These are phyloP conservation scores for Pantala flavescens DNA, from an alignment of 1,140 invertebrate genomes.

Conservation along the genomic window DNA sequence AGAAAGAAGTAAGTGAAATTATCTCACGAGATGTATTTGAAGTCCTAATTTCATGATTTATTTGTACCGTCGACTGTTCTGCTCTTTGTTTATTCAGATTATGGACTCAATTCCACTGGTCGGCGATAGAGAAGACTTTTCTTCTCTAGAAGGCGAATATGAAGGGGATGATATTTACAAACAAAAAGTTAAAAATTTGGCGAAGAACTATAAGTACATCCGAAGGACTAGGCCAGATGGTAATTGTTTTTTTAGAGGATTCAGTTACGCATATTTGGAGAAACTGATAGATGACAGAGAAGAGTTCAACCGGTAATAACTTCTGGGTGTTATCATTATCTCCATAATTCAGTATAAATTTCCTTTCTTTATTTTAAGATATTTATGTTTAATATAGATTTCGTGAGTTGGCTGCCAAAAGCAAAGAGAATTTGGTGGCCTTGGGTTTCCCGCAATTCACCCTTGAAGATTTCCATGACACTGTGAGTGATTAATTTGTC, in stretches of 20 bases:
- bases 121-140: conserved; percentile 56
- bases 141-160: conserved; percentile 72
- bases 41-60: conserved; percentile 13
- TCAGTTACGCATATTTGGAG: conserved; percentile 90
- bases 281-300: conserved; percentile 69
- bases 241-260: conserved; percentile 95
- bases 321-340: too few relatives aligned
- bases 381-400: conserved; percentile 43
- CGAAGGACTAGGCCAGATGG: conserved; percentile 80
- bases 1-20: conserved; percentile 66
- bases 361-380: neutral
- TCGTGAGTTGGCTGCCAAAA: conserved; percentile 66
- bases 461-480: conserved; percentile 97
- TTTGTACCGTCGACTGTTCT: conserved; percentile 17
- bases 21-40: neutral
- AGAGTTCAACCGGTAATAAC: conserved; percentile 57
- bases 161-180: conserved; percentile 74
- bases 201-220: conserved; percentile 63
- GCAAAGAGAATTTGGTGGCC: conserved; percentile 76
- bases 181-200: conserved; percentile 70
- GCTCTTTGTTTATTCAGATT: conserved; percentile 52
- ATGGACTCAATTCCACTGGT: conserved; percentile 75
- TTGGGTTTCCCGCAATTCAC: conserved; percentile 92
- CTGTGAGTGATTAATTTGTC: conserved; percentile 59
- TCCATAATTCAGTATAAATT: neutral